Evolutionary conservation across 2,113 vertebrate species (phyloP).

Genomic region (Bathybates hornii): DNA sequence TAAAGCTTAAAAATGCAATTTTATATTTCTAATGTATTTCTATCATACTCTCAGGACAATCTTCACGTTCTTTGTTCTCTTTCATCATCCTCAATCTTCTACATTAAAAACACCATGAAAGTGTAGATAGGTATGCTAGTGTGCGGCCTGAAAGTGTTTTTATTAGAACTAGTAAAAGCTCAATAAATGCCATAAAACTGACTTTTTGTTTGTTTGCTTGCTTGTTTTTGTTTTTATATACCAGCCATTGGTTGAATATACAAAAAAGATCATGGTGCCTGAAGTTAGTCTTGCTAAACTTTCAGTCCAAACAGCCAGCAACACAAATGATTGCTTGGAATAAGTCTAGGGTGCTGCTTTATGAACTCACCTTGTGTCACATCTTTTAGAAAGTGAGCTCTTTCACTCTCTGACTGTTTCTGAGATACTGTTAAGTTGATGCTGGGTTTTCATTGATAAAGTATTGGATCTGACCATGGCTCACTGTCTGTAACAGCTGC

Average conservation of each 20-base stretch:
- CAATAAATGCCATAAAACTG: no score
- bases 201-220: no score
- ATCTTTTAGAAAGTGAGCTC: background rate
- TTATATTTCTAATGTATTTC: background rate
- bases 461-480: background rate
- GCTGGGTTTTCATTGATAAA: background rate
- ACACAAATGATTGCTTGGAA: background rate
- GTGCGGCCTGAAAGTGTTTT: no score
- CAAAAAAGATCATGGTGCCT: background rate
- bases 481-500: background rate
- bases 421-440: background rate
- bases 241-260: background rate
- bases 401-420: background rate
- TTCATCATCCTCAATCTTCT: background rate
- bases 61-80: background rate
- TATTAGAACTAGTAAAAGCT: no score
- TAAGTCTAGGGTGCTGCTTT: background rate
- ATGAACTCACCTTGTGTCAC: background rate
- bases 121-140: background rate
- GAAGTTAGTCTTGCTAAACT: background rate
- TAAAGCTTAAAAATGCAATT: background rate
- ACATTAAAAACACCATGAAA: no score
- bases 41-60: background rate
- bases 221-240: no score
- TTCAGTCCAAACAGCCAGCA: background rate